These are phyloP conservation scores for Heterodera filipjevi DNA, from an alignment of 2,888 invertebrate genomes.

Conservation along the genomic window DNA sequence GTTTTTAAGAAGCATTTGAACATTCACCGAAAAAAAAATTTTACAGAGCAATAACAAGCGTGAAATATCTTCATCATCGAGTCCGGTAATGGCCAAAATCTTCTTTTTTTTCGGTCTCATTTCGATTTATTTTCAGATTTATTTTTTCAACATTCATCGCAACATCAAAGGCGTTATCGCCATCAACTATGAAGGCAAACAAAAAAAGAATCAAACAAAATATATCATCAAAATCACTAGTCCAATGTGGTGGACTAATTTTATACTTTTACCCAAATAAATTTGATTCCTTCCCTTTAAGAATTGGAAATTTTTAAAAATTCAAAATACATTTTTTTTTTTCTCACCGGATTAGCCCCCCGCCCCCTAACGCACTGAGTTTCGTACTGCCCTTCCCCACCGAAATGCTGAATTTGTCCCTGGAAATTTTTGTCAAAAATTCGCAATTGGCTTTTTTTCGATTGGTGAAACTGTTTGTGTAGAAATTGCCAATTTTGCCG, in stretches of 20 bases:
- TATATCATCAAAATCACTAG: no score
- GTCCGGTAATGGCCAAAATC: neutral
- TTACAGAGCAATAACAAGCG: no score
- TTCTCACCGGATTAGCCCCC: neutral
- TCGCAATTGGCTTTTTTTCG: no score
- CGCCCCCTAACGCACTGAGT: no score
- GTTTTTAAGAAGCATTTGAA: no score
- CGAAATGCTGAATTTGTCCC: no score
- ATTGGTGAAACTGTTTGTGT: neutral
- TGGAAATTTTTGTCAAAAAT: no score
- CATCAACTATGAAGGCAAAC: no score
- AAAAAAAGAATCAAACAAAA: neutral
- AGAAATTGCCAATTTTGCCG: neutral
- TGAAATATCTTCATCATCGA: neutral
- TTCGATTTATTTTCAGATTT: neutral
- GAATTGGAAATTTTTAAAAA: neutral
- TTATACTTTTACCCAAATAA: neutral
- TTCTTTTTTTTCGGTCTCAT: neutral
- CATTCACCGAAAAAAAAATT: no score
- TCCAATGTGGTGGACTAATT: no score
- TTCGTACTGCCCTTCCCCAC: no score
- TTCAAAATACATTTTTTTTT: neutral
- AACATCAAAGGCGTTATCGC: neutral
- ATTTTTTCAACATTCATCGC: neutral
- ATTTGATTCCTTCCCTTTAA: no score